phyloP scores from a whole-genome alignment of 2,113 vertebrate species.

The Serranochromis macrocephalus region DNA sequence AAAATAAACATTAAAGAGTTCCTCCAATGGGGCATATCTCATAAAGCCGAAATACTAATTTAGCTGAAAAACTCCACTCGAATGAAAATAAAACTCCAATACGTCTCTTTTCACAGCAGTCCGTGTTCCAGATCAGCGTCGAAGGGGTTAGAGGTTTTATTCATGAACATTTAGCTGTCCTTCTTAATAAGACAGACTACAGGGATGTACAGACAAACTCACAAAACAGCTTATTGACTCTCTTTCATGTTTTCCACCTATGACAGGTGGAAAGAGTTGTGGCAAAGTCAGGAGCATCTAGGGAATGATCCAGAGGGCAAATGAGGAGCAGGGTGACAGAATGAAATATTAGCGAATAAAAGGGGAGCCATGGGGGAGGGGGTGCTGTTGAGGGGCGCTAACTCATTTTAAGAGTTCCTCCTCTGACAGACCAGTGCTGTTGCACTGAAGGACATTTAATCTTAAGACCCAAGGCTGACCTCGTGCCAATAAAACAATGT shows the following conservation, averaged over 20 bases:
- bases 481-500: slow-evolving; percentile 36
- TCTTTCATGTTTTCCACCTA: background rate
- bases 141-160: background rate
- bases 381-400: background rate
- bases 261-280: background rate
- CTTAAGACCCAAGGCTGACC: slow-evolving; percentile 21
- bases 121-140: background rate
- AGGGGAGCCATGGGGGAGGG: background rate
- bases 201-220: background rate
- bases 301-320: background rate
- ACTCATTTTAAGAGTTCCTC: background rate
- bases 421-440: background rate
- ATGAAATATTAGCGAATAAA: background rate
- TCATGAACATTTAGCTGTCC: background rate
- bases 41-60: background rate
- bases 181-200: background rate
- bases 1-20: background rate
- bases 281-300: background rate
- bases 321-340: background rate
- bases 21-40: background rate
- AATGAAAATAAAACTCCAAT: background rate
- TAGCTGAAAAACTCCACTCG: background rate
- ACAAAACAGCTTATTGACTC: slow-evolving; percentile 1
- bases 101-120: background rate
- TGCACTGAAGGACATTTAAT: slow-evolving; percentile 22